Evolutionary conservation across 1,140 invertebrate genomes (phyloP), one percentile per base, ranked within the genome.

Genomic region (Zaprionus inermis): DNA sequence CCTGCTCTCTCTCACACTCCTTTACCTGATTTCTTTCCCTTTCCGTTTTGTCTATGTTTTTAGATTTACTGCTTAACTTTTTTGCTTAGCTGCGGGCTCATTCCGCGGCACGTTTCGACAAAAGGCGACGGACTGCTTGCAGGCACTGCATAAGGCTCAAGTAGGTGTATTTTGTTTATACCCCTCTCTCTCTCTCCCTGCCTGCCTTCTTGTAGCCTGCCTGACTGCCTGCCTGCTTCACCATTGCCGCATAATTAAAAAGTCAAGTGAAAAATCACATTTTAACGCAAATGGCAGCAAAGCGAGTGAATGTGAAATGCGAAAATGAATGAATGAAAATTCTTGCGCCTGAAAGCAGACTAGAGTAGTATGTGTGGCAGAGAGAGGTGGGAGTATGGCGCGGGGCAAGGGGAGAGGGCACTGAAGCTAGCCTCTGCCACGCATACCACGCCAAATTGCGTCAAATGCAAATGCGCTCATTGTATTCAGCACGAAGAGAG

Each of bases 191-290:
- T 28, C 24, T 24, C 24, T 28, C 24, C 24, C 24, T 4, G 1
- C 5, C 24, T 28, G 3, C 49, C 12, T 61, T 44, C 54, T 28
- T 61, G 32, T 34, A 28, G 41, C 59, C 56, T 11, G n/a, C n/a
- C n/a, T n/a, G n/a, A n/a, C 24, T 76, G 71, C 41, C 77, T 46
- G 57, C 51, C 32, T 58, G 38, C 56, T 36, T 18, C n/a, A 30
- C 28, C 72, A 71, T 70, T 73, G 86, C 83, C 82, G 77, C 80
- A 84, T 91, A 91, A 91, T 91, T 91, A 91, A 91, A 88, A 91
- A 91, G 88, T 91, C 88, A 91, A 91, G 88, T 91, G 89, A 91
- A 91, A 91, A 91, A 91, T 91, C 88, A 90, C 83, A 91, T 84
- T 91, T 91, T 84, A 81, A 90, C 76, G 82, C 78, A 81, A 79